Conservation (phyloP, 1,140 invertebrate species). For the Reticulitermes speratus region DNA sequence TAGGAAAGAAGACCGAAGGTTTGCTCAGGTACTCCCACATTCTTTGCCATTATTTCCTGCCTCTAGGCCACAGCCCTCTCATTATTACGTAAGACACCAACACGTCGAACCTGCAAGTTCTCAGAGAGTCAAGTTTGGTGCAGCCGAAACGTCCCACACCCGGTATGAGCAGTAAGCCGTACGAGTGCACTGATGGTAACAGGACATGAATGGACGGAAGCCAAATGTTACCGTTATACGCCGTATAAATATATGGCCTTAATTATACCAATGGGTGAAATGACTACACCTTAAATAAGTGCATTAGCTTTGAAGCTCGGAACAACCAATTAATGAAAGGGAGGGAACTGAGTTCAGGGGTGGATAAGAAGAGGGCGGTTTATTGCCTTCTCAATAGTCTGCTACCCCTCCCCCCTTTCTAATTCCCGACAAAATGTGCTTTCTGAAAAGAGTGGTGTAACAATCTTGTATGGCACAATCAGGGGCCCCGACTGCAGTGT, state of each 20-base stretch:
- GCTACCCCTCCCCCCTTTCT: neutral
- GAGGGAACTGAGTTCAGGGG: constrained; percentile 1
- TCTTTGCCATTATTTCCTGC: too few species aligned
- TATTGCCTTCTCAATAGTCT: neutral
- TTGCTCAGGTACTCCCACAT: too few species aligned
- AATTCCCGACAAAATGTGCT: constrained; percentile 7
- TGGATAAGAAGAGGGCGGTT: neutral
- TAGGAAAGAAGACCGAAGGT: too few species aligned
- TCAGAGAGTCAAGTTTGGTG: too few species aligned
- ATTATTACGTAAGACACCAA: too few species aligned
- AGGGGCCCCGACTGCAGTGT: neutral
- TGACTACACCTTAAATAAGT: constrained; percentile 6
- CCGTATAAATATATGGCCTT: constrained; percentile 6
- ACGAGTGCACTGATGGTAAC: neutral
- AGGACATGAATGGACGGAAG: neutral
- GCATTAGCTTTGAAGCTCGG: constrained; percentile 2
- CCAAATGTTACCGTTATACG: neutral
- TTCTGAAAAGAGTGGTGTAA: constrained; percentile 14
- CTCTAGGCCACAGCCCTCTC: too few species aligned
- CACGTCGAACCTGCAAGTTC: too few species aligned
- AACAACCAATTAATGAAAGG: constrained; percentile 6
- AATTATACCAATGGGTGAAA: constrained; percentile 6
- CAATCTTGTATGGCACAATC: neutral
- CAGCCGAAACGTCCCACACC: too few species aligned
- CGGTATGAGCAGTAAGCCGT: too few species aligned